Conservation (phyloP, 2,888 invertebrate genomes). For the Cantharis lateralis region DNA sequence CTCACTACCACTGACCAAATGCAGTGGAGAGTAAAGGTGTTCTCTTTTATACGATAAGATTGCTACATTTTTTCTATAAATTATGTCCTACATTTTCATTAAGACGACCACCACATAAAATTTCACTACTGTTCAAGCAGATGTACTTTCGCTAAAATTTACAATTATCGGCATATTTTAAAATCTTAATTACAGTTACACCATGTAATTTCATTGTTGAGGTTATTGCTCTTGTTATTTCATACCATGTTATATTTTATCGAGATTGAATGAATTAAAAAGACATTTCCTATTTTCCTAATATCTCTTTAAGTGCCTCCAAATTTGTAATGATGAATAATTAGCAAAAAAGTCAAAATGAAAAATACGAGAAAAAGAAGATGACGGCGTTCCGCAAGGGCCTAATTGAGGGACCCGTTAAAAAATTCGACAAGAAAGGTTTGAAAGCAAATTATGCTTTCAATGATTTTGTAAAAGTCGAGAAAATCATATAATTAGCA, state of each 20-base stretch:
- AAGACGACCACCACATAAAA: constrained; percentile 28
- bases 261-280: not conserved
- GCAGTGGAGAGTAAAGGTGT: constrained; percentile 30
- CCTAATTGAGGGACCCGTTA: too few relatives aligned
- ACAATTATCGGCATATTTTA: constrained; percentile 27
- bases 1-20: constrained; percentile 35
- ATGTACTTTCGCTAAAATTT: constrained; percentile 39
- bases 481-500: not conserved
- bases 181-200: constrained; percentile 11
- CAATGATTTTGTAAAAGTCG: not conserved
- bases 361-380: not conserved
- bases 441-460: not conserved
- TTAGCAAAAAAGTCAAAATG: not conserved
- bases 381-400: not conserved
- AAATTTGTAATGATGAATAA: not conserved
- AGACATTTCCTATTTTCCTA: not conserved
- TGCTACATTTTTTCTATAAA: constrained; percentile 36
- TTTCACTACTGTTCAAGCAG: constrained; percentile 33
- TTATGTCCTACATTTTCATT: constrained; percentile 35
- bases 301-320: not conserved
- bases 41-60: constrained; percentile 36
- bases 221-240: not conserved
- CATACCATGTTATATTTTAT: not conserved
- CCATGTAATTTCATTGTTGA: constrained; percentile 18
- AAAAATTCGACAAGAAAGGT: not conserved